Percentiles rank a stretch among this genome's conserved stretches.
These are phyloP conservation scores for Agonopterix subpropinquella DNA, from an alignment of 2,888 invertebrate genomes.

Conservation along the genomic window DNA sequence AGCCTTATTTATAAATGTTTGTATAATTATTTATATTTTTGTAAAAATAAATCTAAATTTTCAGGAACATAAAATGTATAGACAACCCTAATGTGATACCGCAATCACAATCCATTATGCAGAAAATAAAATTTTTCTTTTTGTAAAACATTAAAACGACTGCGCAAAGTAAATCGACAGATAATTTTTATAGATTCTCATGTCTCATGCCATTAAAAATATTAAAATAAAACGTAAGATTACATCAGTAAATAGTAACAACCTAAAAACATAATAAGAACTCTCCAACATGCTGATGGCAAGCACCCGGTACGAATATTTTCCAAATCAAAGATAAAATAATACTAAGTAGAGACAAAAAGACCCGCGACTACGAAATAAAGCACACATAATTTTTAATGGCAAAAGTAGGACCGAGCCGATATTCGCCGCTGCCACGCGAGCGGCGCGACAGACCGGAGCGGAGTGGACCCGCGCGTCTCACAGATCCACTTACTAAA, in stretches of 20 bases:
- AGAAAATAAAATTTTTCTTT: slow-evolving; percentile 15
- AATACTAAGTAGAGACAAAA: slow-evolving; percentile 3
- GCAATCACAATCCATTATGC: slow-evolving; percentile 10
- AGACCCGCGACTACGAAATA: not conserved
- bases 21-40: slow-evolving; percentile 6
- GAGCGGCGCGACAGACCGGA: not conserved
- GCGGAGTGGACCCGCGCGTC: not conserved
- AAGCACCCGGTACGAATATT: slow-evolving; percentile 18
- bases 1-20: slow-evolving; percentile 18
- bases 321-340: slow-evolving; percentile 16
- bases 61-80: slow-evolving; percentile 16
- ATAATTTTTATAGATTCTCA: slow-evolving; percentile 20
- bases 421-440: not conserved
- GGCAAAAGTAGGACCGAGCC: slow-evolving; percentile 15
- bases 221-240: slow-evolving; percentile 18
- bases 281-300: slow-evolving; percentile 13
- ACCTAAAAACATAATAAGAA: slow-evolving; percentile 15
- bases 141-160: not conserved
- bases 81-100: not conserved
- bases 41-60: slow-evolving; percentile 14
- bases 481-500: too few species aligned
- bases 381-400: slow-evolving; percentile 21
- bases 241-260: slow-evolving; percentile 15
- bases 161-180: slow-evolving; percentile 10
- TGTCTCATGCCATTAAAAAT: slow-evolving; percentile 29